phyloP scores from a whole-genome alignment of 2,888 invertebrate species.

The Gibbula magus region DNA sequence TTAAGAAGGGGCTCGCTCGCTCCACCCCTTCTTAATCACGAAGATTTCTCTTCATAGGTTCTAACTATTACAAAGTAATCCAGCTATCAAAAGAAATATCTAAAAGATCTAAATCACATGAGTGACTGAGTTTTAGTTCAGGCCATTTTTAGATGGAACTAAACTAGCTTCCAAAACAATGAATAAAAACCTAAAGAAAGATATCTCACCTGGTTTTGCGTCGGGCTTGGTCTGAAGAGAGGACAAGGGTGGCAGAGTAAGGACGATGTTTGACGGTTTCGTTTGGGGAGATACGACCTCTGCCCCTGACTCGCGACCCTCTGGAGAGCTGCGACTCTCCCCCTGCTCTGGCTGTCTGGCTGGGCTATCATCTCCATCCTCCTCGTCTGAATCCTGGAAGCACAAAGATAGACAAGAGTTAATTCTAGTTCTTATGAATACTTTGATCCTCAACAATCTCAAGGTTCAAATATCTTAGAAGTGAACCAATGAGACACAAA shows the following conservation, averaged over 20 bases:
- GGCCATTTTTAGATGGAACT: no score
- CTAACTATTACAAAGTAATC: no score
- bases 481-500: no score
- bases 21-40: no score
- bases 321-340: background rate
- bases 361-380: constrained; percentile 4
- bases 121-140: no score
- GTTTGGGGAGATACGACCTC: constrained; percentile 26
- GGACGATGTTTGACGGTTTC: constrained; percentile 17
- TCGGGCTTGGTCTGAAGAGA: background rate
- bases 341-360: background rate
- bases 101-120: background rate
- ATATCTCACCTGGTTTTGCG: background rate
- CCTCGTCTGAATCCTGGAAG: constrained; percentile 46
- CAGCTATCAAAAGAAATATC: no score
- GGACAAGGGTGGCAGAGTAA: constrained; percentile 27
- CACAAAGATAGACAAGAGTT: background rate
- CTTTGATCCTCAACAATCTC: no score
- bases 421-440: no score
- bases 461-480: no score
- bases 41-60: no score
- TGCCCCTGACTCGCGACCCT: constrained; percentile 29
- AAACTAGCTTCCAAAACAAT: background rate
- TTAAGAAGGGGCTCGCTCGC: no score
- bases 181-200: background rate